Conservation (phyloP, 2,888 invertebrate species). For the Agrenia bidenticulata region DNA sequence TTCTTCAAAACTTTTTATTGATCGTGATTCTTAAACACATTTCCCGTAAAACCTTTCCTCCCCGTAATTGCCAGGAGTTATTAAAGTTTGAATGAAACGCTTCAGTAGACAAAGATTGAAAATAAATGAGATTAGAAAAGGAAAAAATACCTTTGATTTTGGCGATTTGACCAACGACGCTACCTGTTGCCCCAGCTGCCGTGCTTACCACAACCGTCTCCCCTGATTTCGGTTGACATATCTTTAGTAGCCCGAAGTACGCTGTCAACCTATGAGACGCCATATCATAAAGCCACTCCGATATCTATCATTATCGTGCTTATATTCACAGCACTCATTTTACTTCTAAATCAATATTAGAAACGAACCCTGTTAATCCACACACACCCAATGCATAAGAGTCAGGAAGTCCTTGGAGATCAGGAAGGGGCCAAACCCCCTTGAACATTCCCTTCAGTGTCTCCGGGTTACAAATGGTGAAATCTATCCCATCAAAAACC, state of each 20-base stretch:
- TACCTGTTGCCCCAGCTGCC: constrained; percentile 64
- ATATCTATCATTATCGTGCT: too few relatives aligned
- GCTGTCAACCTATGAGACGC: constrained; percentile 61
- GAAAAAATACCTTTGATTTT: constrained; percentile 65
- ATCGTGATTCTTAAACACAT: too few relatives aligned
- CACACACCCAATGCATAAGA: constrained; percentile 48
- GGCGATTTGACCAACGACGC: constrained; percentile 67
- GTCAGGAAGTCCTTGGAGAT: constrained; percentile 49
- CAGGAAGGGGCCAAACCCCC: constrained; percentile 49
- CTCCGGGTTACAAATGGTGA: constrained; percentile 48
- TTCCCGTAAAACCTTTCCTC: too few relatives aligned
- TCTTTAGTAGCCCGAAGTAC: constrained; percentile 71
- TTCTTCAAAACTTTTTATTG: too few relatives aligned
- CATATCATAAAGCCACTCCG: too few relatives aligned
- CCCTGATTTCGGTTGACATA: constrained; percentile 70
- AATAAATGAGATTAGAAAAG: too few relatives aligned
- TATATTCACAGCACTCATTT: too few relatives aligned
- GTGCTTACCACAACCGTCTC: constrained; percentile 74
- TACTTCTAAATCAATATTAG: too few relatives aligned
- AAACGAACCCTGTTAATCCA: constrained; percentile 35
- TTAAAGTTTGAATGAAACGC: too few relatives aligned
- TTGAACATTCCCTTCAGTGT: constrained; percentile 48
- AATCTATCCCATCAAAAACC: constrained; percentile 22
- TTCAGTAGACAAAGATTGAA: too few relatives aligned
- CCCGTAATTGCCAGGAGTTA: too few relatives aligned